Conservation (phyloP, 2,797 vertebrate species). For the Garrulus glandarius region DNA sequence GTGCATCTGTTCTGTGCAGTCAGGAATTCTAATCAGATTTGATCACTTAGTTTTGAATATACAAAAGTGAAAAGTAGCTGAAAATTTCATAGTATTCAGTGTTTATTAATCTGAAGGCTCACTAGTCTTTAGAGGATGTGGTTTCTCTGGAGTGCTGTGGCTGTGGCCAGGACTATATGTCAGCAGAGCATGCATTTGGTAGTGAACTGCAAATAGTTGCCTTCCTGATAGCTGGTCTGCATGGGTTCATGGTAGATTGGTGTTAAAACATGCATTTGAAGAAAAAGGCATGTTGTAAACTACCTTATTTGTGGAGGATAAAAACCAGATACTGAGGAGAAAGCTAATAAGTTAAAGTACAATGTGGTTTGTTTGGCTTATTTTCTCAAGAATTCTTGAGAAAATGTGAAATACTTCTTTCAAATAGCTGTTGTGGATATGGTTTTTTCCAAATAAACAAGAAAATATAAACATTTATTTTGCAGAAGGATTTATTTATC, state of each 20-base stretch:
- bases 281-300: neutral
- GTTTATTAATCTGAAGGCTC: neutral
- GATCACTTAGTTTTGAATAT: neutral
- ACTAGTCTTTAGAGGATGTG: neutral
- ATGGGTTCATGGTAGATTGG: rapidly evolving
- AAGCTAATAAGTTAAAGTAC: neutral
- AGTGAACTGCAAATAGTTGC: neutral
- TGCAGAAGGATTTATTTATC: neutral
- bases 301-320: neutral
- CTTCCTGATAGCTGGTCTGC: neutral
- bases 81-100: neutral
- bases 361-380: rapidly evolving
- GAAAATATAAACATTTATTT: neutral
- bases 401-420: neutral
- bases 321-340: neutral
- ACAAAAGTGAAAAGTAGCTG: neutral
- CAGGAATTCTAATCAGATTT: neutral
- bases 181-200: neutral
- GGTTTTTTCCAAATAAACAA: neutral
- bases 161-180: neutral
- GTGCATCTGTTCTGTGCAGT: neutral
- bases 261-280: neutral
- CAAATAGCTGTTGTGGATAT: neutral
- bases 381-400: neutral
- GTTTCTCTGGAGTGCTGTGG: neutral